These are phyloP conservation scores for Mirza zaza DNA, from an alignment of 2,113 vertebrate species.

Conservation along the genomic window DNA sequence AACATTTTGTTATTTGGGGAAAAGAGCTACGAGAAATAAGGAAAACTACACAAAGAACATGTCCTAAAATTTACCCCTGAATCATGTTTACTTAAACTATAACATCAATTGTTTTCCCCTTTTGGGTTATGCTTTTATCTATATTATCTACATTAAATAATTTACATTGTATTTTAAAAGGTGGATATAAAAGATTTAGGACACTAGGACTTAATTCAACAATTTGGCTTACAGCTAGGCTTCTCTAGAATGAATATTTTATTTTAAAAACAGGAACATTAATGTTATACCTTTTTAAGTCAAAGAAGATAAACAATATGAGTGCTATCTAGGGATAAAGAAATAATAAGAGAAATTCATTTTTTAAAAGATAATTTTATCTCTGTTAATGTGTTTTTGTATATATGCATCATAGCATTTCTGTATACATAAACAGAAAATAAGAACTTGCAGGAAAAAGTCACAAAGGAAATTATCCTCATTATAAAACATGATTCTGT, in stretches of 20 bases:
- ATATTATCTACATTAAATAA: neutral
- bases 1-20: neutral
- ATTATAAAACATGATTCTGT: slow-evolving; percentile 3
- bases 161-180: neutral
- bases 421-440: neutral
- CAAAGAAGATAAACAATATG: neutral
- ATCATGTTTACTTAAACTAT: neutral
- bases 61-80: slow-evolving; percentile 8
- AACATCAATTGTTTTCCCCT: neutral
- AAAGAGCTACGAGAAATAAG: neutral
- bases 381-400: neutral
- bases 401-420: neutral
- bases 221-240: neutral
- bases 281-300: neutral
- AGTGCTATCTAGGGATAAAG: neutral
- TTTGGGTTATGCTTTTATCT: neutral
- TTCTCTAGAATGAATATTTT: neutral
- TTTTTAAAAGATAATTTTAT: slow-evolving; percentile 8
- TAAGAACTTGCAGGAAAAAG: neutral
- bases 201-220: neutral
- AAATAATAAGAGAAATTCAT: neutral
- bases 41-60: neutral
- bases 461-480: neutral
- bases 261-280: slow-evolving; percentile 4
- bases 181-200: neutral